A percentile compares a stretch with the other conserved stretches of the same genome.
phyloP scores from a whole-genome alignment of 2,888 invertebrate genomes.

The Dasypolia templi region DNA sequence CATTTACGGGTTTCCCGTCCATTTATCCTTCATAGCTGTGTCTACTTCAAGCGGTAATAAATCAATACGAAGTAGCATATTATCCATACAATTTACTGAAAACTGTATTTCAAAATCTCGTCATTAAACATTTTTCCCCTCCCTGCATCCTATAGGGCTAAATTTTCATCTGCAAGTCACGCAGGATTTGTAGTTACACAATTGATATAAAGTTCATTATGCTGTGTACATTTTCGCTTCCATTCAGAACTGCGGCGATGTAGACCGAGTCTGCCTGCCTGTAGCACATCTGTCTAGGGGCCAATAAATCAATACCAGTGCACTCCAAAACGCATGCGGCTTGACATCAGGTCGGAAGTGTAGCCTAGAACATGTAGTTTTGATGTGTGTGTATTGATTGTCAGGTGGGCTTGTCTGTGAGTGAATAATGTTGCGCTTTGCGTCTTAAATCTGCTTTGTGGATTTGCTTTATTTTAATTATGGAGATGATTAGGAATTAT shows the following conservation, averaged over 20 bases:
- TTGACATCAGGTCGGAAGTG: slow-evolving; percentile 4
- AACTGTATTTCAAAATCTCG: too few species aligned
- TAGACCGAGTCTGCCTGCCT: background rate
- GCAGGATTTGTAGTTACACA: too few species aligned
- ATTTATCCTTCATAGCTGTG: too few species aligned
- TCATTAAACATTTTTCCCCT: too few species aligned
- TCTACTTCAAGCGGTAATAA: too few species aligned
- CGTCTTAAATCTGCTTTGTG: background rate
- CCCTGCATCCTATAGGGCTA: too few species aligned
- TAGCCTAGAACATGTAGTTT: background rate
- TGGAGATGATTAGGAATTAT: too few species aligned
- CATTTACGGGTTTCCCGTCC: too few species aligned
- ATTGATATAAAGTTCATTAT: background rate
- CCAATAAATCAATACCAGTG: slow-evolving; percentile 34
- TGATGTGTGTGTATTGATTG: slow-evolving; percentile 5
- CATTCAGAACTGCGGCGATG: background rate
- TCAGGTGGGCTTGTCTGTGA: background rate
- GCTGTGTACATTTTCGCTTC: background rate
- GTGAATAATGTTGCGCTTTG: background rate
- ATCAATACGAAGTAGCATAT: too few species aligned
- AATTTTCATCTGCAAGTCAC: too few species aligned
- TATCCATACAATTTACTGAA: too few species aligned
- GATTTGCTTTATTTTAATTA: too few species aligned
- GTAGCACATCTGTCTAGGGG: background rate
- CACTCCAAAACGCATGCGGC: slow-evolving; percentile 40